Conservation (phyloP, 1,140 invertebrate genomes). For the Dreissena rostriformis region DNA sequence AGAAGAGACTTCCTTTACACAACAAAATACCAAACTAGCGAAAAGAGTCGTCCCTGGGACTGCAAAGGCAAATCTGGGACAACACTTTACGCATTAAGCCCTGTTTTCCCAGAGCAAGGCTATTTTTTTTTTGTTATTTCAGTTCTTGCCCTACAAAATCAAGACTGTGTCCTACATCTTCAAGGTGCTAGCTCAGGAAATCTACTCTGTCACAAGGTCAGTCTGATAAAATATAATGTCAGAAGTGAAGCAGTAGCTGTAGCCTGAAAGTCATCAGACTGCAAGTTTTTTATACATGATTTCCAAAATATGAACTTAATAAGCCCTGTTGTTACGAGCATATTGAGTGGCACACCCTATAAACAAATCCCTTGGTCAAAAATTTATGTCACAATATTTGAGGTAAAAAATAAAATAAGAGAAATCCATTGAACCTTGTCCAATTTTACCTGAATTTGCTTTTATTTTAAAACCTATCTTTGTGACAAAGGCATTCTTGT, state of each 20-base stretch:
- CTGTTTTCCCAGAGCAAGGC: too few relatives aligned
- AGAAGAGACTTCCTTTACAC: too few relatives aligned
- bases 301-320: background rate
- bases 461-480: too few relatives aligned
- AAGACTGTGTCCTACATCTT: constrained; percentile 70
- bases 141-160: constrained; percentile 62
- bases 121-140: constrained; percentile 28
- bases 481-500: too few relatives aligned
- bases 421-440: background rate
- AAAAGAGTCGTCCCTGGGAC: too few relatives aligned
- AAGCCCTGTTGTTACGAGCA: background rate
- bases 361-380: background rate
- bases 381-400: too few relatives aligned
- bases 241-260: background rate
- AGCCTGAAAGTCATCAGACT: background rate
- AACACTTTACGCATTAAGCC: too few relatives aligned
- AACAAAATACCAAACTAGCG: too few relatives aligned
- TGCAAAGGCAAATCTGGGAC: too few relatives aligned
- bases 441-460: background rate
- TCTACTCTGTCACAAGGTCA: constrained; percentile 70
- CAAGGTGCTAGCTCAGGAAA: constrained; percentile 71
- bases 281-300: background rate
- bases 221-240: background rate
- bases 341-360: background rate
- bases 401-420: background rate